Evolutionary conservation across 2,888 invertebrate species (phyloP).

Genomic region (Dysmachus trigonus): DNA sequence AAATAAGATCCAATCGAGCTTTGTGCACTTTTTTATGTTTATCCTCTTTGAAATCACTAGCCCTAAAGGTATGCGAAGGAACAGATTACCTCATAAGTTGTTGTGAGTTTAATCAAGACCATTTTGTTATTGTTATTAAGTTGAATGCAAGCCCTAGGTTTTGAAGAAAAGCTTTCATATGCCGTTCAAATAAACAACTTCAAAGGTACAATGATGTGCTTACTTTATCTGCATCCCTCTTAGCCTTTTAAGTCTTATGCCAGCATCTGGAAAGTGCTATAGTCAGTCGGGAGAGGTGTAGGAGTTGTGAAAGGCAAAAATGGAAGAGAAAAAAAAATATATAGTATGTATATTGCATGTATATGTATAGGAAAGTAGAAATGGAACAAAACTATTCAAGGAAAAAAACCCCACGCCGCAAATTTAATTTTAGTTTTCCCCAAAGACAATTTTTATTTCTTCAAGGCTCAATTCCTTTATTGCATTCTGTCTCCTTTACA

Average conservation of each 20-base stretch:
- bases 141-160: background rate
- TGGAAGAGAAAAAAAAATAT: background rate
- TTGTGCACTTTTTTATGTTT: background rate
- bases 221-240: background rate
- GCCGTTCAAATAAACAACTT: background rate
- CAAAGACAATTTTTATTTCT: slow-evolving; percentile 23
- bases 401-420: background rate
- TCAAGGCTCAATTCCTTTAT: slow-evolving; percentile 23
- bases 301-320: background rate
- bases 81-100: background rate
- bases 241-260: background rate
- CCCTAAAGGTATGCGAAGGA: background rate
- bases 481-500: slow-evolving; percentile 16
- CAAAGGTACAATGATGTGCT: background rate
- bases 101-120: background rate
- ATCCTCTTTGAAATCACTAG: background rate
- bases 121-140: background rate
- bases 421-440: slow-evolving; percentile 22
- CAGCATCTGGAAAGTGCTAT: background rate
- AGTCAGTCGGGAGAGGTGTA: background rate
- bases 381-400: background rate
- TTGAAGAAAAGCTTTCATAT: background rate
- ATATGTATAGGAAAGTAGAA: background rate
- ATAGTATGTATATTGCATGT: background rate
- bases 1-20: background rate